Base-by-base conservation (phyloP, 1,140 invertebrate genomes). In the Drosophila funebris region DNA sequence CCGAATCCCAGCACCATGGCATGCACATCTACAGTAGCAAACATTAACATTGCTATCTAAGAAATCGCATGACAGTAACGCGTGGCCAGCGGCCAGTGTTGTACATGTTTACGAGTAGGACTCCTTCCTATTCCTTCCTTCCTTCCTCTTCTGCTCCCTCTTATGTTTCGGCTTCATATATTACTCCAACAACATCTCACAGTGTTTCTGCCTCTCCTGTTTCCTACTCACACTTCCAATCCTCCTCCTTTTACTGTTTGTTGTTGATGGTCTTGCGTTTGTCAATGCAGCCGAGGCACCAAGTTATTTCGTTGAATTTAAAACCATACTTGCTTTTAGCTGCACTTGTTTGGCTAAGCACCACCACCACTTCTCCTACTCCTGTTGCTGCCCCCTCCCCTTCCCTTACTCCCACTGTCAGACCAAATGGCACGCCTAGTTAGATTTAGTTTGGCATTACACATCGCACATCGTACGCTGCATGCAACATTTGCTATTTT, bases 221-320 rank as follows among this genome's bases (percentile, higher is more conserved):
- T 18, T 31, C 44, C 9, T 4, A 9, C 44, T 50, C 7, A 24
- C 53, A 62, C 68, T 73, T 27, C 18, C 53, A 22, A 29, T 56
- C 44, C 36, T 31, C 3, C 9, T 67, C 9, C 13, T 9, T 33
- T 14, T 54, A 9, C 33, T 48, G 27, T 46, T 69, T 33, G 36
- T 61, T 50, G 56, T 39, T 67, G 36, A 31, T 53, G 24, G 16
- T 50, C 31, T 67, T 67, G 46, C 31, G 16, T 44, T 53, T 43
- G 41, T 36, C 66, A 66, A 61, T 66, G 54, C 13, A 57, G 37
- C 3, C 13, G 14, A 29, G 54, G 73, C 73, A 77, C 87, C 73
- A 81, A 81, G 77, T 78, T 87, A 87, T 87, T 87, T 71, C 82
- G 77, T 87, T 84, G 70, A 81, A 81, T 87, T 81, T 77, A 77